Base-by-base conservation (phyloP, 1,140 invertebrate genomes). In the Paraescarpia echinospica region DNA sequence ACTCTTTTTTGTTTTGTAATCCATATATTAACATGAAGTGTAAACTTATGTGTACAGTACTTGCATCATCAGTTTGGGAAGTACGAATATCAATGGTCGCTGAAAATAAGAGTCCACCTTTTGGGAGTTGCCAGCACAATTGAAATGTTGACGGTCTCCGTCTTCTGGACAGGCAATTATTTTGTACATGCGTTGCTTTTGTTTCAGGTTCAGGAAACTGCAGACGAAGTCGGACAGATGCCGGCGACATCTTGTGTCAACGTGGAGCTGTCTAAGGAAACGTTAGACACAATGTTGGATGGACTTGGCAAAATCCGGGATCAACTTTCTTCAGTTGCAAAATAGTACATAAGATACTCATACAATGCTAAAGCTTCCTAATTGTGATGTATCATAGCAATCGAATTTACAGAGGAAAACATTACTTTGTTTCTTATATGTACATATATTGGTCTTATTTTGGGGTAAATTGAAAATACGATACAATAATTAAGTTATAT, bases 261-360 rank as follows among this genome's bases (percentile, higher is more conserved):
- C 92, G 95, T 96, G 35, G 95, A 96, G 94, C 93, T 96, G 35
- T 95, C 95, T 22, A 95, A 96, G 93, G 95, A 96, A 91, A 96
- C 95, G 1, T 92, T 96, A 77, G 95, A 96, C 91, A 96, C 95
- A 18, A 96, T 96, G 95, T 93, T 96, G 91, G 95, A 96, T 93
- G 95, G 95, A 91, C 94, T 96, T 27, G 94, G 94, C 77, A 96
- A 95, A 93, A 96, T 96, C 48, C 93, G 95, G 35, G 95, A 96
- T 92, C 95, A 96, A 91, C 93, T 96, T 12, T 94, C 94, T 14
- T 96, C 95, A 34, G 95, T 96, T 5, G 95, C 95, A 33, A 91
- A 89, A 35, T 77, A 77, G 22, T 27, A 93, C n/a, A n/a, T 51
- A 18, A 51, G 8, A 51, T 18, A 51, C 48, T 51, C 0, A 51